Base-by-base conservation (phyloP, 2,797 vertebrate species). In the Enoplosus armatus region DNA sequence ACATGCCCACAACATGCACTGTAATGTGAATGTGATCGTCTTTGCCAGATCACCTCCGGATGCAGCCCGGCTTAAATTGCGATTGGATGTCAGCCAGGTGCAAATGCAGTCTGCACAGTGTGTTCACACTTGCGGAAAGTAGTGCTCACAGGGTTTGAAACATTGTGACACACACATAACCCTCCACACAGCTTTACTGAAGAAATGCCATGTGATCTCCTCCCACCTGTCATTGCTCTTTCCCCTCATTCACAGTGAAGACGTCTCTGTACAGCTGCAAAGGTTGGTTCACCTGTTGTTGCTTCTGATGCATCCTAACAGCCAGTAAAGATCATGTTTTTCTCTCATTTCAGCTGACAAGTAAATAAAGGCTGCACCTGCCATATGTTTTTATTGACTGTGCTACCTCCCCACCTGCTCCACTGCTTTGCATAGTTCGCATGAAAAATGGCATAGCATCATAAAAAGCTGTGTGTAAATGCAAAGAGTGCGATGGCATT, bases 321-420 rank as follows among this genome's bases (percentile, higher is more conserved):
- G 56, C 59, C 53, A 37, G 59, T 65, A 50, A 75, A 62, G 31
- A 61, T 43, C 2, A 48, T 75, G 55, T 29, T 78, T 77, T 72
- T 68, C 41, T 60, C 51, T 81, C 31, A 60, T 80, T 75, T 72
- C 41, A 69, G 47, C 58, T 69, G 54, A 70, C 75, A 76, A 60
- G 78, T 83, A 86, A 87, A 66, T 18, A 72, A 55, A 70, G 56
- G 15, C 65, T 75, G 72, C 69, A 85, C 72, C 63, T 84, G 82
- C 63, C 66, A 31, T 58, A 55, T 75, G 64, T 59, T 82, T 87
- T 78, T 78, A 84, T 82, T 68, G 72, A 76, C 79, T 77, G 55
- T 48, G 67, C 78, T 43, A 20, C 29, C 16, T 68, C 8, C n/a
- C 11, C 72, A 81, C 78, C 77, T 75, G 81, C 82, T 85, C 67